Evolutionary conservation across 2,888 invertebrate species (phyloP).

Genomic region (Lepidochitona cinerea): DNA sequence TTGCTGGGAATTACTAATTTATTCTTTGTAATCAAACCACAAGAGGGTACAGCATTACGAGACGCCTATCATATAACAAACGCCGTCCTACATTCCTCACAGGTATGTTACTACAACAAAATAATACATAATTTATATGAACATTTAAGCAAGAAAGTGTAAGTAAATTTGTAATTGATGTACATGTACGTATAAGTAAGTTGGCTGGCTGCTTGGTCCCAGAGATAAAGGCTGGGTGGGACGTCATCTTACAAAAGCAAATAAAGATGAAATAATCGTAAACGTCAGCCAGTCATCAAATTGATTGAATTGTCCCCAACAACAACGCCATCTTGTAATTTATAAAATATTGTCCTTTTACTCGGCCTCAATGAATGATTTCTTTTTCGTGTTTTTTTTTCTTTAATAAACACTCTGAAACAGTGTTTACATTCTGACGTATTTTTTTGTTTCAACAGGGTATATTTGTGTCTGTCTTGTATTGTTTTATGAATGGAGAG

Average conservation of each 20-base stretch:
- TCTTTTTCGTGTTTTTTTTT: no score
- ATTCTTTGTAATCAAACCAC: slow-evolving; percentile 73
- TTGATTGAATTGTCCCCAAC: no score
- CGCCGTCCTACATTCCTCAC: slow-evolving; percentile 73
- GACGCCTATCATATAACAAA: slow-evolving; percentile 73
- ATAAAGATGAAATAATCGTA: no score
- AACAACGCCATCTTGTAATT: no score
- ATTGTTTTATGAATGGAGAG: slow-evolving; percentile 67
- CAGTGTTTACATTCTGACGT: neutral
- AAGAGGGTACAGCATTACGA: slow-evolving; percentile 60
- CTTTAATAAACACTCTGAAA: neutral
- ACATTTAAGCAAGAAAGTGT: neutral
- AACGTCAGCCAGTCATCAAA: no score
- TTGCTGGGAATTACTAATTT: slow-evolving; percentile 75
- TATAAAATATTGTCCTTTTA: no score
- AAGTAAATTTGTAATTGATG: neutral
- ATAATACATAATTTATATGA: no score
- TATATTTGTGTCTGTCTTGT: slow-evolving; percentile 63
- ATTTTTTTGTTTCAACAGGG: slow-evolving; percentile 48
- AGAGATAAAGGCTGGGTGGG: neutral
- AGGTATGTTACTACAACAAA: slow-evolving; percentile 71
- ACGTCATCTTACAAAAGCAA: no score
- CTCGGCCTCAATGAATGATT: no score
- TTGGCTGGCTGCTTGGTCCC: neutral
- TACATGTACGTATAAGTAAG: neutral